Evolutionary conservation across 2,797 vertebrate genomes (phyloP).

Genomic region (Gallirallus australis): DNA sequence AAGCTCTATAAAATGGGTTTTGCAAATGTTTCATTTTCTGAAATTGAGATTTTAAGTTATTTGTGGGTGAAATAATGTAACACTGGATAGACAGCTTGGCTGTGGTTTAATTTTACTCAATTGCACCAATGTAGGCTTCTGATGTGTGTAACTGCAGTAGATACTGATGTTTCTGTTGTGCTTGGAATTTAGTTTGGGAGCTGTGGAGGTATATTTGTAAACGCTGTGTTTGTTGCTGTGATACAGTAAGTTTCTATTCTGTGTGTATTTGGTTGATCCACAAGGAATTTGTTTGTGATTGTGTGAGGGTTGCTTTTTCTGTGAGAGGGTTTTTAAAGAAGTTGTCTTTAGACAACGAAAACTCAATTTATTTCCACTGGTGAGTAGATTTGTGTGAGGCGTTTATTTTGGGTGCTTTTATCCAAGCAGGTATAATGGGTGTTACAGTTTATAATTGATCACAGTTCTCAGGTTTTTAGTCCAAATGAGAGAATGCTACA

Average conservation of each 20-base stretch:
- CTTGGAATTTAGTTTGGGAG: not conserved
- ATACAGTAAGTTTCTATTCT: not conserved
- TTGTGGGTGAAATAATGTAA: not conserved
- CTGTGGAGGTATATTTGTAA: not conserved
- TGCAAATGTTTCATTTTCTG: not conserved
- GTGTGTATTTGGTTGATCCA: not conserved
- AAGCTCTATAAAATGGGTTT: not conserved
- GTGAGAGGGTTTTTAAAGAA: not conserved
- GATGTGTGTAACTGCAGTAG: fast-evolving
- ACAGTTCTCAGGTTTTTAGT: not conserved
- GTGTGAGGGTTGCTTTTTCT: not conserved
- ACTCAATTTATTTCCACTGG: not conserved
- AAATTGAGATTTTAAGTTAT: not conserved
- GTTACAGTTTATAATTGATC: not conserved
- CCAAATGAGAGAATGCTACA: not conserved
- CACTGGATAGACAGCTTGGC: not conserved
- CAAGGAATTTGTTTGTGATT: not conserved
- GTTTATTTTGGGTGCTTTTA: not conserved
- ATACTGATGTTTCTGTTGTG: not conserved
- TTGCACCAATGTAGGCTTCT: not conserved
- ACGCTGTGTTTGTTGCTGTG: not conserved
- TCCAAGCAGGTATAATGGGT: not conserved
- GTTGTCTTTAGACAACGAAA: not conserved
- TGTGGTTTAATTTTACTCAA: not conserved
- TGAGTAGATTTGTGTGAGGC: not conserved